Base-by-base conservation (phyloP, 2,888 invertebrate genomes). In the Lasioglossum morio region DNA sequence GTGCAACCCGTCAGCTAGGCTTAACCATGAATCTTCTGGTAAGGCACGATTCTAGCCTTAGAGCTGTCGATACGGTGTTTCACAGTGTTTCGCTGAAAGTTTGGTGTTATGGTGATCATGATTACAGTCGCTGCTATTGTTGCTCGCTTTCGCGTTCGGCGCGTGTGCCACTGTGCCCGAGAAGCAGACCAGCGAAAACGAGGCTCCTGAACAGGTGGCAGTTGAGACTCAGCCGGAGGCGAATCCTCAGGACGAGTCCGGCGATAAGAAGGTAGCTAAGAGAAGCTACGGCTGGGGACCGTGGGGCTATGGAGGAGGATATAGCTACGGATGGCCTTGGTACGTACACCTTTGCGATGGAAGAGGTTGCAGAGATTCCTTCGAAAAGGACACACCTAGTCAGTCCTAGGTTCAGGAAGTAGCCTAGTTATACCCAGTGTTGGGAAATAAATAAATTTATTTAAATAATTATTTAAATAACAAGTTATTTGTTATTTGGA, bases 21-120 rank as follows among this genome's bases (percentile, higher is more conserved):
- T 89, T 87, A 88, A 86, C 46, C 81, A 93, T 93, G 93, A 93
- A 92, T 89, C 87, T 92, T 77, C 87, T 92, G 93, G 93, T 93
- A 92, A 93, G 92, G 73, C 37, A 77, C 19, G 57, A 12, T 73
- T 27, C 3, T 16, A 70, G n/a, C 57, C 2, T 30, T 2, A 46
- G 40, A 60, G 23, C 48, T 46, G 16, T 46, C 16, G 46, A 19
- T 46, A 46, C 46, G 27, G 60, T 27, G 60, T 27, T 27, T 60
- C 12, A 12, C 7, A 30, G 30, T 66, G 14, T 34, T 66, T 30
- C 1, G 19, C 30, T 19, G 19, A 34, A 30, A 66, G 66, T 69
- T 69, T 40, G 10, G 37, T 72, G 19, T 7, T 23, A 34, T 69
- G 4, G 77, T 85, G 87, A 85, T 66, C 34, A 60, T 81, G 27